These are phyloP conservation scores for Cerceris rybyensis DNA, from an alignment of 2,888 invertebrate species.

Conservation along the genomic window DNA sequence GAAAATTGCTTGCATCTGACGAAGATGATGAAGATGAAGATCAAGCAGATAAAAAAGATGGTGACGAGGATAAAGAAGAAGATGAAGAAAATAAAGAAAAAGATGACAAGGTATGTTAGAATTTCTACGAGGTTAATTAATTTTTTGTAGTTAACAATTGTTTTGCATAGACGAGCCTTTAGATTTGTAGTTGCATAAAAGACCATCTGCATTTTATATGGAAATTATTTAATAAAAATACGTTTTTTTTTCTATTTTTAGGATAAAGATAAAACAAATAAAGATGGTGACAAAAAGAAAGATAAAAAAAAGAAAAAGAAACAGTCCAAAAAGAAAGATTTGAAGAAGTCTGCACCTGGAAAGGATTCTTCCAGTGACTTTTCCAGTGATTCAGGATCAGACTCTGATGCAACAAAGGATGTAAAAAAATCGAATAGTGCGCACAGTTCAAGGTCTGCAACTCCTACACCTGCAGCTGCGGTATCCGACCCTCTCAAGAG, in stretches of 20 bases:
- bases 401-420: conserved; percentile 75
- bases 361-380: conserved; percentile 80
- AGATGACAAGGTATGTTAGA: conserved; percentile 84
- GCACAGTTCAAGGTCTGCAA: conserved; percentile 83
- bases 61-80: conserved; percentile 87
- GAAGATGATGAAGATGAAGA: conserved; percentile 94
- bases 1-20: conserved; percentile 93
- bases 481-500: conserved; percentile 74
- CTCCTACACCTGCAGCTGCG: conserved; percentile 80
- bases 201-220: background rate
- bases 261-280: conserved; percentile 82
- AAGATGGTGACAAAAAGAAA: conserved; percentile 80
- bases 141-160: background rate
- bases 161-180: background rate
- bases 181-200: background rate
- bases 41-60: conserved; percentile 90
- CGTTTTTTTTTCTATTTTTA: conserved; percentile 44
- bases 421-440: conserved; percentile 82
- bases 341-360: conserved; percentile 69
- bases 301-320: conserved; percentile 80
- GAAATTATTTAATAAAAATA: background rate
- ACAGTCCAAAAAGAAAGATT: conserved; percentile 76
- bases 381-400: conserved; percentile 77
- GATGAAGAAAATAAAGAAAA: conserved; percentile 85
- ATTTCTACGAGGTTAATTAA: background rate